Percentiles rank a stretch among this genome's conserved stretches.
Conservation (phyloP, 2,888 invertebrate genomes). For the Nemurella pictetii region DNA sequence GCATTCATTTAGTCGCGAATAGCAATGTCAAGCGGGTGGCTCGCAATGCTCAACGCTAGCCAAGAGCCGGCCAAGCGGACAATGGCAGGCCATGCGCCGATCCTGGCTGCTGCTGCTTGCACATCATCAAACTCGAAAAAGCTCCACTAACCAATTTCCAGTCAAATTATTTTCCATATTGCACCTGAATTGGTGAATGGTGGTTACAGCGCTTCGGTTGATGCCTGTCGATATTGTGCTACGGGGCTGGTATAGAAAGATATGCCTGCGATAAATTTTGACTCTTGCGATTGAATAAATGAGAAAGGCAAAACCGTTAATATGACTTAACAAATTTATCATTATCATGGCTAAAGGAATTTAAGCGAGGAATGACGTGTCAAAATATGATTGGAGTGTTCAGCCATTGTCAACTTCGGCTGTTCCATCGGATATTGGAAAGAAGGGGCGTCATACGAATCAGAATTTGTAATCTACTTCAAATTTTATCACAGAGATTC, state of each 20-base stretch:
- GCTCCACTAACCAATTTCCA: not conserved
- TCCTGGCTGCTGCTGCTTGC: no score
- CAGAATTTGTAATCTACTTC: not conserved
- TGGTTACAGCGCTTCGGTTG: no score
- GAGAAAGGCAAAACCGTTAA: not conserved
- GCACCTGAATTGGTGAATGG: no score
- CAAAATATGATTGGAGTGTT: not conserved
- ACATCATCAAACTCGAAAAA: no score
- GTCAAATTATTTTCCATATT: not conserved
- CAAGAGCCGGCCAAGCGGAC: not conserved
- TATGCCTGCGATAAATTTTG: no score
- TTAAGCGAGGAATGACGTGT: not conserved
- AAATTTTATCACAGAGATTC: constrained; percentile 9
- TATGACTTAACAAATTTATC: not conserved
- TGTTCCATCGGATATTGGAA: not conserved
- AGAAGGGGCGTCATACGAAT: not conserved
- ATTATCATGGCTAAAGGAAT: not conserved
- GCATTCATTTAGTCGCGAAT: not conserved
- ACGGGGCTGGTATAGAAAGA: no score
- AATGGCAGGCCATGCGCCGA: not conserved
- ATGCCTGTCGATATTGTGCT: no score
- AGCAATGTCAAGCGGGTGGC: not conserved
- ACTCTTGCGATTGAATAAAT: not conserved
- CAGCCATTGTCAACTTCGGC: not conserved
- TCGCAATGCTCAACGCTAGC: not conserved